Base-by-base conservation (phyloP, 2,888 invertebrate genomes). In the Eristalis pertinax region DNA sequence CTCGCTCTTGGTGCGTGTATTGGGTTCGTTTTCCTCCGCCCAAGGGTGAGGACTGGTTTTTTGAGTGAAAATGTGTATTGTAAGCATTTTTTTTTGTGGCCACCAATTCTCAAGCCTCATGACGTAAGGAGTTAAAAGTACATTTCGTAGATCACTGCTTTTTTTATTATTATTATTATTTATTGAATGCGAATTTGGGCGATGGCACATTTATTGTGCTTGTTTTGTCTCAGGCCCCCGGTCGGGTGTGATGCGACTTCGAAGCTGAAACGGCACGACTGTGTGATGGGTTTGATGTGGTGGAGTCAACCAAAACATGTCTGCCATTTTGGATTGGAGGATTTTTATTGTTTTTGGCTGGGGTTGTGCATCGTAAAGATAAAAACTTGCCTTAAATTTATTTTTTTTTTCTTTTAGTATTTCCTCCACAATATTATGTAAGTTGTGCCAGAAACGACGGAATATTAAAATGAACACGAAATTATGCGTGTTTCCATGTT, bases 251-350 rank as follows among this genome's bases (percentile, higher is more conserved):
- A 38, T 13, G 38, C 13, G 13, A 1, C 13, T 19, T 50, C 7
- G 19, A 50, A 50, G 50, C 19, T 50, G 50, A 50, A 19, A 50
- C 50, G 50, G 19, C 19, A 50, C 50, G n/a, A 43, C 7, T 43
- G 43, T 19, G 5, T 50, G 19, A 8, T 7, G 8, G 50, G n/a
- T 13, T 8, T 50, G 50, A 19, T 50, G 50, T 19, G 50, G 19
- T 50, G 50, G 50, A 50, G 26, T 24, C 73, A 65, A 69, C 76
- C 73, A 81, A 80, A 81, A 85, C 85, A 85, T 81, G 85, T 77
- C 81, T 85, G 85, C 85, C 85, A 85, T 85, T 81, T 85, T 85
- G 65, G 74, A 58, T 76, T 65, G 64, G 69, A 50, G 56, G 41
- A 62, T 35, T 50, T 67, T 75, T 69, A 32, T 62, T 58, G 22